phyloP scores from a whole-genome alignment of 2,888 invertebrate species.

The Diadegma fenestrale region DNA sequence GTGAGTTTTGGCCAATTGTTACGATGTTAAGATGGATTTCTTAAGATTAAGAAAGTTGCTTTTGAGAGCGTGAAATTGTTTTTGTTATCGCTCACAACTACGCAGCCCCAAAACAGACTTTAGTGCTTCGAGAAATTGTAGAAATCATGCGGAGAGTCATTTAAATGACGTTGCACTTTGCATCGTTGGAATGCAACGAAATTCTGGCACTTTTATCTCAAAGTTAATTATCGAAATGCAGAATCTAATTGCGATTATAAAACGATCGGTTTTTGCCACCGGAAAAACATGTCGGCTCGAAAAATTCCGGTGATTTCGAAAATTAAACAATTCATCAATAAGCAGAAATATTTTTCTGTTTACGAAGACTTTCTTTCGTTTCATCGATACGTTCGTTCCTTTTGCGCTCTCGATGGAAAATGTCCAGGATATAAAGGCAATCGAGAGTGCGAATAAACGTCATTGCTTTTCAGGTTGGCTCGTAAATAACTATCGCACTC shows the following conservation, averaged over 20 bases:
- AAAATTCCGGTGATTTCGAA: no score
- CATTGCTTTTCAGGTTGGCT: slow-evolving; percentile 52
- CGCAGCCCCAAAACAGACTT: background rate
- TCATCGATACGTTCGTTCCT: background rate
- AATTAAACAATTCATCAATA: no score
- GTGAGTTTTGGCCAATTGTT: slow-evolving; percentile 9
- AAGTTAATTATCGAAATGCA: no score
- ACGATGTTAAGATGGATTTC: slow-evolving; percentile 7
- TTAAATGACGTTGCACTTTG: no score
- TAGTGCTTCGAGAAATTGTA: background rate
- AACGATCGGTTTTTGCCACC: no score
- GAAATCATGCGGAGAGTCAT: background rate
- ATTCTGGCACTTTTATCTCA: no score
- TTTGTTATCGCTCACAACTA: slow-evolving; percentile 18
- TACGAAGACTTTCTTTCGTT: slow-evolving; percentile 5
- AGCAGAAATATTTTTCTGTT: no score
- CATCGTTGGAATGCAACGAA: no score
- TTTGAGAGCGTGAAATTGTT: background rate
- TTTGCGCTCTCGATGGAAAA: slow-evolving; percentile 41
- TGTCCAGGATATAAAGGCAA: slow-evolving; percentile 50
- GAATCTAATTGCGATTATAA: no score
- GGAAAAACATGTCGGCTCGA: no score
- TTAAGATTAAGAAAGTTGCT: slow-evolving; percentile 13
- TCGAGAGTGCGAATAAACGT: slow-evolving; percentile 63
- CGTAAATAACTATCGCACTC: slow-evolving; percentile 65